phyloP scores from a whole-genome alignment of 2,113 vertebrate genomes.

The Myrmecophaga tridactyla region DNA sequence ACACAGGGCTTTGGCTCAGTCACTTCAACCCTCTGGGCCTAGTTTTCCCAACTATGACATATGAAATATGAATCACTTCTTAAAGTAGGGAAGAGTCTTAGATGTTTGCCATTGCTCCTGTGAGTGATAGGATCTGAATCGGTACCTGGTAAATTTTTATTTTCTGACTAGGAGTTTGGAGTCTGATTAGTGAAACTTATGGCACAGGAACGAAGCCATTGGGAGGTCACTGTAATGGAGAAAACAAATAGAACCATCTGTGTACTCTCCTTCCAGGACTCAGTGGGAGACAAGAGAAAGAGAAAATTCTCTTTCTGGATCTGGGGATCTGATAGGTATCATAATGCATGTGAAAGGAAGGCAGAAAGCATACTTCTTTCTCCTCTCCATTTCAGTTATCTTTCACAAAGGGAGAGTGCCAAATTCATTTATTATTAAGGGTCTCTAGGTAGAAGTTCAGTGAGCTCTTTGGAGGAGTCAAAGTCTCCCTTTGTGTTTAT shows the following conservation, averaged over 20 bases:
- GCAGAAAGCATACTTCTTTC: background rate
- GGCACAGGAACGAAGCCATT: background rate
- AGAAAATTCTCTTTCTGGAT: constrained; percentile 15
- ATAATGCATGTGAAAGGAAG: background rate
- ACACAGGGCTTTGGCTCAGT: background rate
- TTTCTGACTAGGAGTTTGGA: background rate
- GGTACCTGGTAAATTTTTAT: background rate
- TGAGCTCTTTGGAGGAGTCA: background rate
- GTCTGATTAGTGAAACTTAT: background rate
- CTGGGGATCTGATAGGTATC: background rate
- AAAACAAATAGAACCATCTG: background rate
- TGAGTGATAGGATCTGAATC: background rate
- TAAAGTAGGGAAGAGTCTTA: background rate
- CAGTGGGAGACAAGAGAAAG: background rate
- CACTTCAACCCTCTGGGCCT: constrained; percentile 1
- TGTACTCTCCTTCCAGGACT: background rate
- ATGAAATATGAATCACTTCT: background rate
- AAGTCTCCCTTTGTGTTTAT: background rate
- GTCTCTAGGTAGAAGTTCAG: background rate
- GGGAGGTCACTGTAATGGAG: background rate
- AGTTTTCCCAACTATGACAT: constrained; percentile 8
- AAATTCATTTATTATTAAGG: background rate
- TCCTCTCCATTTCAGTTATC: background rate
- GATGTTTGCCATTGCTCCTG: background rate
- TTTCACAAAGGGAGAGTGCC: background rate